These are phyloP conservation scores for Parazoanthus swiftii DNA, from an alignment of 92 coral and sea anemone species.

Conservation along the genomic window DNA sequence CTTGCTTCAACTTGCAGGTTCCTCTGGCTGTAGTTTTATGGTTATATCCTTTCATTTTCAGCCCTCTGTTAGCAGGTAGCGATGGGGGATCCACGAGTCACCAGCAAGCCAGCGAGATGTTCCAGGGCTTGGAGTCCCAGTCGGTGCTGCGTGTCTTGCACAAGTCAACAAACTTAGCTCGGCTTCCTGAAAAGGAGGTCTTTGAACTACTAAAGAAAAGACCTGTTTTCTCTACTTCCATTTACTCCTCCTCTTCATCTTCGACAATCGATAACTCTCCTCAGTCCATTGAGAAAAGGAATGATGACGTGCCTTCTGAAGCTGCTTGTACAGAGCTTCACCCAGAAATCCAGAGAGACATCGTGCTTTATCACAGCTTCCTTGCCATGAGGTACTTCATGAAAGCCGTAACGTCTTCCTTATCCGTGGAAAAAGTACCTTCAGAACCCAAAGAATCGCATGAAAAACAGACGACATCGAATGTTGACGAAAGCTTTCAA, in stretches of 20 bases:
- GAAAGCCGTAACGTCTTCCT: slow-evolving; percentile 61
- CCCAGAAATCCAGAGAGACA: slow-evolving; percentile 86
- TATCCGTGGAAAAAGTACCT: background rate
- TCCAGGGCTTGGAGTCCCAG: slow-evolving; percentile 93
- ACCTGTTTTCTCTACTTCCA: slow-evolving; percentile 78
- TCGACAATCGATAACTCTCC: slow-evolving; percentile 1
- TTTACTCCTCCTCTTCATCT: slow-evolving; percentile 2
- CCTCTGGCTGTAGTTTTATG: background rate
- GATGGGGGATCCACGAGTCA: slow-evolving; percentile 86
- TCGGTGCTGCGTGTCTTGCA: slow-evolving; percentile 92
- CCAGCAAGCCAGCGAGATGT: slow-evolving; percentile 96
- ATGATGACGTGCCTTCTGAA: background rate
- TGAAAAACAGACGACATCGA: background rate
- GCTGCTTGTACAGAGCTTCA: slow-evolving; percentile 41
- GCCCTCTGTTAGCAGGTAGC: slow-evolving; percentile 80
- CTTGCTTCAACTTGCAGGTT: background rate
- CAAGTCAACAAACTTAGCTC: slow-evolving; percentile 86
- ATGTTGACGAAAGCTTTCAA: background rate
- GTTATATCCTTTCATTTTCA: slow-evolving; percentile 14
- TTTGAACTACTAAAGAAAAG: slow-evolving; percentile 80
- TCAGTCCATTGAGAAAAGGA: background rate
- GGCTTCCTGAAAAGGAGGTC: slow-evolving; percentile 92
- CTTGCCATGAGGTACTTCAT: slow-evolving; percentile 84
- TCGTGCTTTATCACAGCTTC: slow-evolving; percentile 87
- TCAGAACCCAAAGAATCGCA: slow-evolving; percentile 10